phyloP scores from a whole-genome alignment of 2,888 invertebrate genomes.

The Meteorus cinctellus region DNA sequence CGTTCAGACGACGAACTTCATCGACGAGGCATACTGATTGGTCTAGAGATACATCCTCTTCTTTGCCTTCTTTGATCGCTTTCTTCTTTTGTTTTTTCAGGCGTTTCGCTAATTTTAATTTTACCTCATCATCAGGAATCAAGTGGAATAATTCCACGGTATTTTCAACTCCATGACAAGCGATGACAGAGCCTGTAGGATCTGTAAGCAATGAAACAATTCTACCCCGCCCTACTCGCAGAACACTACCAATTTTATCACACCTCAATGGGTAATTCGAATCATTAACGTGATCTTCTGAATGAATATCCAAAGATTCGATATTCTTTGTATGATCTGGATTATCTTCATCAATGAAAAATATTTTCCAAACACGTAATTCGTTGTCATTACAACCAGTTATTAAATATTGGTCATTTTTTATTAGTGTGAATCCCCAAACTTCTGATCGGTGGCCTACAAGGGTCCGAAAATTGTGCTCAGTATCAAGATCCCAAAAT shows the following conservation, averaged over 20 bases:
- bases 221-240: slow-evolving; percentile 86
- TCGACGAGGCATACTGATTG: slow-evolving; percentile 78
- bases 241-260: slow-evolving; percentile 85
- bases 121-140: slow-evolving; percentile 84
- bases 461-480: slow-evolving; percentile 96
- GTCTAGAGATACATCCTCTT: slow-evolving; percentile 66
- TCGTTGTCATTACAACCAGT: slow-evolving; percentile 91
- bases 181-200: slow-evolving; percentile 81
- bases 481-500: slow-evolving; percentile 97
- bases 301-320: slow-evolving; percentile 75
- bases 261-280: slow-evolving; percentile 82
- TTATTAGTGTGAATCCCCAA: slow-evolving; percentile 87
- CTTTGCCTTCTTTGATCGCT: slow-evolving; percentile 62
- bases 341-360: slow-evolving; percentile 75
- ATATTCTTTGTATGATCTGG: slow-evolving; percentile 71
- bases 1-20: slow-evolving; percentile 81
- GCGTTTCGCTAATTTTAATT: slow-evolving; percentile 82
- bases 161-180: slow-evolving; percentile 89
- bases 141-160: slow-evolving; percentile 89
- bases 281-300: slow-evolving; percentile 76
- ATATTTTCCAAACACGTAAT: slow-evolving; percentile 88
- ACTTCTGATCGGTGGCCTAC: slow-evolving; percentile 92
- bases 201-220: slow-evolving; percentile 86
- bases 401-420: slow-evolving; percentile 87
- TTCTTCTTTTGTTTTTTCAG: slow-evolving; percentile 84